A percentile compares a stretch with the other conserved stretches of the same genome.
Conservation (phyloP, 2,888 invertebrate species). For the Lissonota sp. region DNA sequence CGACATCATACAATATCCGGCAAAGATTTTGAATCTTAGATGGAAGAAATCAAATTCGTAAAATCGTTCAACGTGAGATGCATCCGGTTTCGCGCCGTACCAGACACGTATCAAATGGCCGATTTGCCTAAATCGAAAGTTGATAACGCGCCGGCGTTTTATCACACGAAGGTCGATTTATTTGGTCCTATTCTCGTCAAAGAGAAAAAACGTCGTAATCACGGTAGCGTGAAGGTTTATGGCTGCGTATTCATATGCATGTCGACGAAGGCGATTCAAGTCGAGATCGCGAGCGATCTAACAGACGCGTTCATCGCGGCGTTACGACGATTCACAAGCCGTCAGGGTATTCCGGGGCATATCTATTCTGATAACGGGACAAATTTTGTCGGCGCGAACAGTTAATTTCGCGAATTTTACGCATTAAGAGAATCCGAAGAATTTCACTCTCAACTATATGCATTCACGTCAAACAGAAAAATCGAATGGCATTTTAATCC, state of each 20-base stretch:
- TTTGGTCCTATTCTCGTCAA: slow-evolving; percentile 41
- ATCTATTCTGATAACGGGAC: slow-evolving; percentile 61
- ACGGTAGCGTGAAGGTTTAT: slow-evolving; percentile 24
- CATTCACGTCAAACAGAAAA: not conserved
- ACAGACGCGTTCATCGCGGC: slow-evolving; percentile 55
- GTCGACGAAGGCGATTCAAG: slow-evolving; percentile 49
- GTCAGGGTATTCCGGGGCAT: slow-evolving; percentile 24
- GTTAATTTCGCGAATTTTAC: slow-evolving; percentile 49
- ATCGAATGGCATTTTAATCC: slow-evolving; percentile 56
- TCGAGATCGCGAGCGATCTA: slow-evolving; percentile 42
- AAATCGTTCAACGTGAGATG: slow-evolving; percentile 34
- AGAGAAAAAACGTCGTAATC: slow-evolving; percentile 17
- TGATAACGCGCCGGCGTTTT: slow-evolving; percentile 32
- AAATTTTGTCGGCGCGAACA: slow-evolving; percentile 64
- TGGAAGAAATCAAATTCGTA: slow-evolving; percentile 10
- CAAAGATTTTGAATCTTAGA: slow-evolving; percentile 25
- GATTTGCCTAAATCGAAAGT: slow-evolving; percentile 42
- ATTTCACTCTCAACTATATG: slow-evolving; percentile 27
- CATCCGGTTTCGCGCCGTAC: slow-evolving; percentile 31
- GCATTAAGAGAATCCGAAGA: slow-evolving; percentile 32
- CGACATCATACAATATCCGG: slow-evolving; percentile 22
- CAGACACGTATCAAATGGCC: slow-evolving; percentile 21
- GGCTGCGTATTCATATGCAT: slow-evolving; percentile 58
- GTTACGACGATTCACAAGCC: slow-evolving; percentile 52
- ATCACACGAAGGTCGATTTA: slow-evolving; percentile 49